These are phyloP conservation scores for Epinephelus malabaricus DNA, from an alignment of 2,797 vertebrate species.

Conservation along the genomic window DNA sequence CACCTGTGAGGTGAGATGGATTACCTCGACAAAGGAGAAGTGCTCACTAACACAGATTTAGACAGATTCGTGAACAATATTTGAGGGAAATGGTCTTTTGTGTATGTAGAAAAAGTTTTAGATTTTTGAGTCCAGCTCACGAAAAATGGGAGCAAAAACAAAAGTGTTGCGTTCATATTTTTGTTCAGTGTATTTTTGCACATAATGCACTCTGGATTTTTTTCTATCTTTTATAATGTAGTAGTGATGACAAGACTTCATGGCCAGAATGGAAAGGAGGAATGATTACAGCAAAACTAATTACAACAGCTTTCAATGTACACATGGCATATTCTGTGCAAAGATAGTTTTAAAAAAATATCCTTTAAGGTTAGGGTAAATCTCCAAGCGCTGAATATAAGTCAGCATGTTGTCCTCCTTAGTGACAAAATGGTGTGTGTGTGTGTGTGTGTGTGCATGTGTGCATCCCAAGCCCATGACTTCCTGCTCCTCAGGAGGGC, in stretches of 20 bases:
- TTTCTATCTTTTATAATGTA: neutral
- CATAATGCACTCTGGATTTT: neutral
- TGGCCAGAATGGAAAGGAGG: no score
- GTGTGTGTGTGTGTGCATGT: no score
- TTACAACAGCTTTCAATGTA: neutral
- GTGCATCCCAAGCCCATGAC: constrained; percentile 56
- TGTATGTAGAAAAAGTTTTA: no score
- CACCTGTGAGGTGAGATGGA: no score
- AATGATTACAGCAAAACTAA: neutral
- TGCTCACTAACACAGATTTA: no score
- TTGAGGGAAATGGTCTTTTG: no score
- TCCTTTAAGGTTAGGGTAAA: constrained; percentile 4
- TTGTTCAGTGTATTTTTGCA: neutral
- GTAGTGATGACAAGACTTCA: neutral
- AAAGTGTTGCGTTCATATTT: no score
- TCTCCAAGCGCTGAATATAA: constrained; percentile 20
- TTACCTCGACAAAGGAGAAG: no score
- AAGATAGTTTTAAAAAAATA: neutral
- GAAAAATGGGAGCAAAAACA: no score
- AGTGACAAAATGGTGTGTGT: constrained; percentile 18
- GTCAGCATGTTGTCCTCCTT: constrained; percentile 19
- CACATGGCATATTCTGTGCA: neutral
- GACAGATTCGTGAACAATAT: no score
- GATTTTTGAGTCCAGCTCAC: no score
- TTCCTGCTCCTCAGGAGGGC: constrained; percentile 68